Evolutionary conservation across 2,888 invertebrate genomes (phyloP).

Genomic region (Perizoma flavofasciatum): DNA sequence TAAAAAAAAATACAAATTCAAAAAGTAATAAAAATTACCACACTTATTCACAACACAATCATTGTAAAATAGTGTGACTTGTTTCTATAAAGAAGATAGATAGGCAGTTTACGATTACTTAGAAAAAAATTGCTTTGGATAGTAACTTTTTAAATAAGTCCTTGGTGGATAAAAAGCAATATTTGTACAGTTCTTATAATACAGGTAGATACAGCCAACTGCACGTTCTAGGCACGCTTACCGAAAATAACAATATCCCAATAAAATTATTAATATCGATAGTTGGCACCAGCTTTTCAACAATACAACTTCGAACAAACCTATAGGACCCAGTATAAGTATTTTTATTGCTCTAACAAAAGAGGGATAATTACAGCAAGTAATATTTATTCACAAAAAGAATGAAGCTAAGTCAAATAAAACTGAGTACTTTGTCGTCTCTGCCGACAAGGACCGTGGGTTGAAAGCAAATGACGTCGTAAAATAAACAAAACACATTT

Average conservation of each 20-base stretch:
- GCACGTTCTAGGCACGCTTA: constrained; percentile 24
- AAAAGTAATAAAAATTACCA: no score
- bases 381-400: constrained; percentile 8
- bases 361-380: constrained; percentile 24
- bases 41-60: no score
- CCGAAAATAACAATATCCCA: constrained; percentile 7
- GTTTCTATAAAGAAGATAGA: no score
- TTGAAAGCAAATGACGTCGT: constrained; percentile 1
- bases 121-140: no score
- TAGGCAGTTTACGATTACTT: no score
- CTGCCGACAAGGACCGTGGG: constrained; percentile 22
- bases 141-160: no score
- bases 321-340: not conserved
- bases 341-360: constrained; percentile 19
- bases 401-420: constrained; percentile 4
- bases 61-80: no score
- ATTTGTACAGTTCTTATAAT: not conserved
- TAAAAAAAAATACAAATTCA: no score
- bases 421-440: constrained; percentile 17
- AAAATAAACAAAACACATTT: constrained; percentile 10
- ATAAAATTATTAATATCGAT: constrained; percentile 20
- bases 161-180: no score
- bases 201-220: constrained; percentile 12
- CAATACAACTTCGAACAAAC: constrained; percentile 13
- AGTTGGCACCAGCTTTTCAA: constrained; percentile 4